Evolutionary conservation across 1,140 invertebrate species (phyloP).

Genomic region (Pectinophora gossypiella): DNA sequence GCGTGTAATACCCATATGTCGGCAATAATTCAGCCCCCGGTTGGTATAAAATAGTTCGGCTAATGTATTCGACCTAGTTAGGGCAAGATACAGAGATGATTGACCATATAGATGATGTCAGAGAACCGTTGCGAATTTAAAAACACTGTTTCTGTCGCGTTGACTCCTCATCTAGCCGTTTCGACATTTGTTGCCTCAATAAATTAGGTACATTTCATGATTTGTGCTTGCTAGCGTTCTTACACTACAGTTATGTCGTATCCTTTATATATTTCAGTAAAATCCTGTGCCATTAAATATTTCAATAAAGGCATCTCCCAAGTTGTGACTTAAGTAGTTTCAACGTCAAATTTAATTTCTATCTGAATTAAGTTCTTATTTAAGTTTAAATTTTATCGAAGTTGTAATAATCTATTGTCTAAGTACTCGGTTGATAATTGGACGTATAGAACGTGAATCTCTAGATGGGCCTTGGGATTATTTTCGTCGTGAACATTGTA

Average conservation of each 20-base stretch:
- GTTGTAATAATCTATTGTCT: too few relatives aligned
- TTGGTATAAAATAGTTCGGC: slow-evolving; percentile 37
- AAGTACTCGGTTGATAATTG: too few relatives aligned
- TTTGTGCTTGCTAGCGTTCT: slow-evolving; percentile 3
- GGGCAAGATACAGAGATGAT: slow-evolving; percentile 51
- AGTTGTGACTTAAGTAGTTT: too few relatives aligned
- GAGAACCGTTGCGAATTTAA: slow-evolving; percentile 42
- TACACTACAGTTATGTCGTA: too few relatives aligned
- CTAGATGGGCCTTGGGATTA: slow-evolving; percentile 13
- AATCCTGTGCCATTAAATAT: too few relatives aligned
- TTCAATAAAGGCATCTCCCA: too few relatives aligned
- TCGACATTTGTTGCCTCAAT: neutral
- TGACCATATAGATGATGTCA: slow-evolving; percentile 65
- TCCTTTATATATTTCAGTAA: too few relatives aligned
- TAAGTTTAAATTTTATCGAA: too few relatives aligned
- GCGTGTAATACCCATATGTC: too few relatives aligned
- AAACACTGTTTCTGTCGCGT: neutral
- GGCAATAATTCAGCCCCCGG: too few relatives aligned
- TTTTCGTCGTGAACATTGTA: slow-evolving; percentile 31
- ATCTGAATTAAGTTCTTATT: too few relatives aligned
- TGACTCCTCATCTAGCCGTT: neutral
- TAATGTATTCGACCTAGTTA: slow-evolving; percentile 62
- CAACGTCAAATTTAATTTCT: too few relatives aligned
- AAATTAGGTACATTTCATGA: neutral
- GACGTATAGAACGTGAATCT: slow-evolving; percentile 11